Evolutionary conservation across 2,888 invertebrate genomes (phyloP).

Genomic region (Cephalotes varians): DNA sequence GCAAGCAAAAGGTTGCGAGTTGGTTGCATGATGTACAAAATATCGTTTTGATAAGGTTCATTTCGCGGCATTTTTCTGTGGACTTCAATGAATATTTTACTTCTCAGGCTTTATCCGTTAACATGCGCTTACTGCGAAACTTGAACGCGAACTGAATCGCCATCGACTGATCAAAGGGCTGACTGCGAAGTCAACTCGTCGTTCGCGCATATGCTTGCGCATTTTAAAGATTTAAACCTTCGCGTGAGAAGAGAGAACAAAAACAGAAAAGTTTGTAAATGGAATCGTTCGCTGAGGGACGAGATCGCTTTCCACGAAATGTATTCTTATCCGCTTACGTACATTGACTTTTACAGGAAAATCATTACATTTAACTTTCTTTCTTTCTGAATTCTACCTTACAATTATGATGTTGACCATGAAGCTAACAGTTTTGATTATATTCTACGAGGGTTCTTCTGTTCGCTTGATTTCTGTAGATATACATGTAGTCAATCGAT

Average conservation of each 20-base stretch:
- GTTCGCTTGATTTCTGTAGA: neutral
- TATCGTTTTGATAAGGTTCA: neutral
- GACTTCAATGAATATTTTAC: neutral
- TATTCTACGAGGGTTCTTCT: neutral
- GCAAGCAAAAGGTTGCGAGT: slow-evolving; percentile 30
- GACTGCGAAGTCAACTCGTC: slow-evolving; percentile 16
- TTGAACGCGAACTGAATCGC: neutral
- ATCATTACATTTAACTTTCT: slow-evolving; percentile 20
- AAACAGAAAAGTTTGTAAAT: slow-evolving; percentile 20
- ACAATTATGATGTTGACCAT: neutral
- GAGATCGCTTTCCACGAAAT: slow-evolving; percentile 16
- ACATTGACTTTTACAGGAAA: slow-evolving; percentile 34
- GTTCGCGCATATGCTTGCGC: slow-evolving; percentile 24
- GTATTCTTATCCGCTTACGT: slow-evolving; percentile 20
- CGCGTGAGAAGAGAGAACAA: neutral
- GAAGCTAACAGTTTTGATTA: slow-evolving; percentile 12
- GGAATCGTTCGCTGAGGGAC: neutral
- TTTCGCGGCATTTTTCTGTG: slow-evolving; percentile 29
- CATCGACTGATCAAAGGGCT: neutral
- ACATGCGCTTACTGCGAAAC: neutral
- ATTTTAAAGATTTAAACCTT: slow-evolving; percentile 14
- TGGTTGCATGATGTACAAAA: slow-evolving; percentile 27
- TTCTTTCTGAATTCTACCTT: slow-evolving; percentile 6
- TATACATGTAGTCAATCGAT: neutral
- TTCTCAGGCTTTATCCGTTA: neutral